Evolutionary conservation across 2,888 invertebrate species (phyloP), one percentile per base, ranked within the genome.

Genomic region (Amblyjoppa fuscipennis): DNA sequence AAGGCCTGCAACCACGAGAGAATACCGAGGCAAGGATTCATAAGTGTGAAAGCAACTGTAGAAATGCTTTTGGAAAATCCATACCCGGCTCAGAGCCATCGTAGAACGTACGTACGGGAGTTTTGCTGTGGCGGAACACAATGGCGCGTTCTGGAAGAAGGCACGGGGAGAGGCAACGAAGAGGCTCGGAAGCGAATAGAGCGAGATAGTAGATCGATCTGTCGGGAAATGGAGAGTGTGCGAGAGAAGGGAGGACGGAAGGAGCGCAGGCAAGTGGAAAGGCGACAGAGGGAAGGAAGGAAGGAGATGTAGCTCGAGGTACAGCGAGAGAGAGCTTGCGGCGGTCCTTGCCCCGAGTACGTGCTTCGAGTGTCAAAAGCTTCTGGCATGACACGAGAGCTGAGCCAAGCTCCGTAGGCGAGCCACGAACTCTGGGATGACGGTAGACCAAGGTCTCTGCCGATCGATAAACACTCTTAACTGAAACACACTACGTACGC

Each of bases 291-390:
- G 16, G 45, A 41, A 41, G 41, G 16, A 45, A 45, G 77, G 61
- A 81, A 76, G 69, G 69, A 81, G 83, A 69, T 61, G 76, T 53
- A 38, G 51, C 61, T 61, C 41, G 41, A 41, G 41, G 41, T 41
- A 41, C 41, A 41, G 77, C 59, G 75, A 81, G 71, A 69, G 85
- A 73, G 93, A 93, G 93, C 94, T 94, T 93, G 93, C 93, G 93
- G 93, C 94, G 94, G 93, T 94, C 93, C 93, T 94, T 94, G 94
- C 94, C 93, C 94, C 92, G 92, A 91, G 93, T 93, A 94, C 94
- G 94, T 94, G 94, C 92, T 92, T 91, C 89, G 94, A 92, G 93
- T 94, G 92, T 92, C 92, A 94, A 94, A 87, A 94, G 92, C 92
- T 93, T 93, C 89, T 88, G 91, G 92, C 90, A 91, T 89, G 91